Evolutionary conservation across 2,888 invertebrate genomes (phyloP).

Genomic region (Machimus atricapillus): DNA sequence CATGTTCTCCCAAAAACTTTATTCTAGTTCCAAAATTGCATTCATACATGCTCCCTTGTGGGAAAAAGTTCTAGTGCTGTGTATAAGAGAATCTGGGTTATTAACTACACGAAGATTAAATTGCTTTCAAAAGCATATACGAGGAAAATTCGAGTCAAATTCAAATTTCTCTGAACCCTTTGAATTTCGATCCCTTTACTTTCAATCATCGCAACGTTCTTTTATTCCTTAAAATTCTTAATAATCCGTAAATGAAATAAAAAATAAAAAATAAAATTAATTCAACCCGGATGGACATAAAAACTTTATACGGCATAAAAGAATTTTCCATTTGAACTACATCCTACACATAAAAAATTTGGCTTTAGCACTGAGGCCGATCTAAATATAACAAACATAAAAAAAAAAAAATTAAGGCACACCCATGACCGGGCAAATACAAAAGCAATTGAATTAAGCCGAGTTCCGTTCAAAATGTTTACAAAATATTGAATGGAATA

Average conservation of each 20-base stretch:
- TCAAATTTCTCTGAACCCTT: background rate
- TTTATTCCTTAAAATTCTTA: background rate
- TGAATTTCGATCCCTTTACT: background rate
- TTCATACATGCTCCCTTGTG: background rate
- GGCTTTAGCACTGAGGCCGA: background rate
- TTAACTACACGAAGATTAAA: background rate
- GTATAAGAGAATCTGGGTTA: background rate
- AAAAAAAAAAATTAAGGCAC: background rate
- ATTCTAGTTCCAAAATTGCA: background rate
- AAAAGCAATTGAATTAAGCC: background rate
- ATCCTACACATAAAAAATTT: background rate
- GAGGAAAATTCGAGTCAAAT: background rate
- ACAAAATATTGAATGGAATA: slow-evolving; percentile 11
- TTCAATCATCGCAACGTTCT: background rate
- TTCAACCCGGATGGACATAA: background rate
- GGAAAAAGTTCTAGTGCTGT: background rate
- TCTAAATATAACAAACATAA: background rate
- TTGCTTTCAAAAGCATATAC: background rate
- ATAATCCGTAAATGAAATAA: background rate
- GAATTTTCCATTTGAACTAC: background rate
- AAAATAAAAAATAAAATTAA: background rate
- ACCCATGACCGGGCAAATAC: background rate
- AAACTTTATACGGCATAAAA: background rate
- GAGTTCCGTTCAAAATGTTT: background rate
- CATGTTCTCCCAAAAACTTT: background rate